Percentiles rank a stretch among this genome's conserved stretches.
phyloP scores from a whole-genome alignment of 30 jellyfish, hydroid and myxozoan genomes.

The Haliclystus octoradiatus region DNA sequence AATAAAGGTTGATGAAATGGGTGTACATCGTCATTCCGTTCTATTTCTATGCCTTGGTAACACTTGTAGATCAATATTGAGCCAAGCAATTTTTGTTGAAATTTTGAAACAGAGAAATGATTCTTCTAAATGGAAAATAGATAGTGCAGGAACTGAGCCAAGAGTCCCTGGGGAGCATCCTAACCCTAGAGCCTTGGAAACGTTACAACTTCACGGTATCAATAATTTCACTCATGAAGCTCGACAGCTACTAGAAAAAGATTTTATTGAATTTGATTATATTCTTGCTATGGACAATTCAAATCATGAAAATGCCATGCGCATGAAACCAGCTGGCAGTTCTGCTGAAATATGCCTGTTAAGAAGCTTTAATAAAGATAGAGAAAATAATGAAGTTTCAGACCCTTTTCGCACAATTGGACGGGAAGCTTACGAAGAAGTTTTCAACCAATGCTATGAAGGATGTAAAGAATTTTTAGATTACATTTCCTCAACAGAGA shows the following conservation, averaged over 20 bases:
- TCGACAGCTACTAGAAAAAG: constrained; percentile 28
- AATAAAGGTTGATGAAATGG: too few relatives aligned
- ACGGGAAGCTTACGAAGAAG: too few relatives aligned
- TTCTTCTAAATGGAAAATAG: constrained; percentile 45
- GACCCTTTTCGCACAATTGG: too few relatives aligned
- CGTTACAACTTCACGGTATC: constrained; percentile 39
- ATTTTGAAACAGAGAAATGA: constrained; percentile 28
- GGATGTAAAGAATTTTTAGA: too few relatives aligned
- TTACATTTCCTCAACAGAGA: too few relatives aligned
- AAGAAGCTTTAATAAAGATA: constrained; percentile 53
- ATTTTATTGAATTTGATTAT: constrained; percentile 39
- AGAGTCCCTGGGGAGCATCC: constrained; percentile 51
- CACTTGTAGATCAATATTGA: constrained; percentile 83
- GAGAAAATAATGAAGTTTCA: too few relatives aligned
- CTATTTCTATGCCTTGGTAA: constrained; percentile 76
- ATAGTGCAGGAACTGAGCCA: constrained; percentile 68
- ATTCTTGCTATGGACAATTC: constrained; percentile 69
- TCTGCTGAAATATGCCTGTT: constrained; percentile 23
- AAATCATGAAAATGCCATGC: constrained; percentile 35
- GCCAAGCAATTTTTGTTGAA: constrained; percentile 51
- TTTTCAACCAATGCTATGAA: too few relatives aligned
- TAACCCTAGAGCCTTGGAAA: constrained; percentile 46
- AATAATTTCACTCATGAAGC: constrained; percentile 38
- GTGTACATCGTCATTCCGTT: too few relatives aligned
- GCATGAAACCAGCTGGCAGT: constrained; percentile 13